These are phyloP conservation scores for Riparia riparia DNA, from an alignment of 2,113 vertebrate species.

Conservation along the genomic window DNA sequence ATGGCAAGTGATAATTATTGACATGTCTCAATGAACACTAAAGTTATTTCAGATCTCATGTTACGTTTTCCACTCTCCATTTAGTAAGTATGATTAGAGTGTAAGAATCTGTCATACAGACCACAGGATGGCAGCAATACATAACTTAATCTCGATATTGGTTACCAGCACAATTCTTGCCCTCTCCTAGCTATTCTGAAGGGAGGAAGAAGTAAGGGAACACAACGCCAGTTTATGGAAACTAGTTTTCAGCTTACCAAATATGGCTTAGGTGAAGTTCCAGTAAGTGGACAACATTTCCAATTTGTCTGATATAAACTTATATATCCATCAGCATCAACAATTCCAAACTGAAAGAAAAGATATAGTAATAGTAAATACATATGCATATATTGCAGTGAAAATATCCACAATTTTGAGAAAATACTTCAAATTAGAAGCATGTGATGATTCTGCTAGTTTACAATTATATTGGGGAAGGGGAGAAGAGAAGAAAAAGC, in stretches of 20 bases:
- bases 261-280: conserved; percentile 90
- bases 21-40: not conserved
- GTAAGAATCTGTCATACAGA: not conserved
- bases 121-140: not conserved
- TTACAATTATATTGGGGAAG: not conserved
- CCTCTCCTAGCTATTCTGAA: not conserved
- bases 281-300: conserved; percentile 83
- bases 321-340: conserved; percentile 94
- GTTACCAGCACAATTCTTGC: not conserved
- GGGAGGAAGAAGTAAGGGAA: not conserved
- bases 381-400: not conserved
- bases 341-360: conserved; percentile 89
- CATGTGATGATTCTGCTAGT: not conserved
- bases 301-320: conserved; percentile 97
- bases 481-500: not conserved
- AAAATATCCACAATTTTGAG: not conserved
- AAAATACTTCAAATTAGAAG: not conserved
- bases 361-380: not conserved
- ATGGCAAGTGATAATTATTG: not conserved
- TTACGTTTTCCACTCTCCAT: not conserved
- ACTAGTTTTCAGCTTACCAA: conserved; percentile 80
- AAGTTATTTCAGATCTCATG: not conserved
- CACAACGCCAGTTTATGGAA: not conserved
- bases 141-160: not conserved
- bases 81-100: not conserved